phyloP scores from a whole-genome alignment of 2,888 invertebrate genomes.

The Eudasyphora cyanicolor region DNA sequence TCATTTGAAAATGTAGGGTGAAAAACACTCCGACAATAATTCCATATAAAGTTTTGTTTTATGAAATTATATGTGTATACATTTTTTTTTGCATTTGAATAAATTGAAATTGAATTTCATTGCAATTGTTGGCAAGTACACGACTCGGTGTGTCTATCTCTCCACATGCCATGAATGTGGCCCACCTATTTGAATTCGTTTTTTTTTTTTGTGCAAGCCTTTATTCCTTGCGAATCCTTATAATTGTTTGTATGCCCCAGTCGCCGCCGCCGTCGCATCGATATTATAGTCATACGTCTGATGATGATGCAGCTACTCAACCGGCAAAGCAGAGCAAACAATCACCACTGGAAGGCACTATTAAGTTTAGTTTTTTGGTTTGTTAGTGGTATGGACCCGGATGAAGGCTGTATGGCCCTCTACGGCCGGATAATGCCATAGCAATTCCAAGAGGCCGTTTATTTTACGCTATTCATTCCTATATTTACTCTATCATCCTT shows the following conservation, averaged over 20 bases:
- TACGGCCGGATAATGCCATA: background rate
- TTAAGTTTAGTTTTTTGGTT: too few relatives aligned
- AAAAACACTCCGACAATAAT: background rate
- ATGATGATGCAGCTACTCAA: background rate
- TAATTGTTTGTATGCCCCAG: background rate
- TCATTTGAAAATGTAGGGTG: background rate
- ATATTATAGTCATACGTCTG: background rate
- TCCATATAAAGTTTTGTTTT: background rate
- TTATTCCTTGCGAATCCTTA: background rate
- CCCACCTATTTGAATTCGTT: background rate
- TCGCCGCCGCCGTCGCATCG: too few relatives aligned
- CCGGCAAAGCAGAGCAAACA: background rate
- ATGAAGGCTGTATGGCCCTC: conserved; percentile 3
- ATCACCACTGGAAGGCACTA: too few relatives aligned
- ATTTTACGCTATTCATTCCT: background rate
- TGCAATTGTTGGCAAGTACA: background rate
- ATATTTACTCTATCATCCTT: background rate
- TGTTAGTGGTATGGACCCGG: too few relatives aligned
- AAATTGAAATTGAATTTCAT: background rate
- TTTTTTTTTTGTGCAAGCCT: background rate
- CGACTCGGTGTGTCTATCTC: background rate
- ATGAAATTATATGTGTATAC: background rate
- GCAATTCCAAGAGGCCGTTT: conserved; percentile 22
- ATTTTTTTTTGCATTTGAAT: background rate
- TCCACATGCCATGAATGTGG: background rate